phyloP scores from a whole-genome alignment of 2,113 vertebrate species.

The Nerophis lumbriciformis region DNA sequence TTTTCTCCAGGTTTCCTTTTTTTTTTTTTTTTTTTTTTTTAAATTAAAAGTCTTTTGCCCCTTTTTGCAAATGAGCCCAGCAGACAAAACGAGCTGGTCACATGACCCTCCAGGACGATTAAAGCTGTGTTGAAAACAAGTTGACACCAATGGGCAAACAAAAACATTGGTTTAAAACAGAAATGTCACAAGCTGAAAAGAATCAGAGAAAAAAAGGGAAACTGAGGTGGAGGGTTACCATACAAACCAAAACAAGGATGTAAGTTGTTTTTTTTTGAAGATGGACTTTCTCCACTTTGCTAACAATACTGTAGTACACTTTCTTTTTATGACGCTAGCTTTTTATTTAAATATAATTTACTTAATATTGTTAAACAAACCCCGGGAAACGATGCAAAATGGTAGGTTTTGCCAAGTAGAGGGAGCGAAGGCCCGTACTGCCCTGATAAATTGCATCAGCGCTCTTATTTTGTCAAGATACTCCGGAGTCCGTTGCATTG shows the following conservation, averaged over 20 bases:
- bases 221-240: conserved; percentile 81
- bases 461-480: conserved; percentile 85
- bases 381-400: conserved; percentile 67
- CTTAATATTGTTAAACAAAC: conserved; percentile 89
- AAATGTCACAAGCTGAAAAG: conserved; percentile 62
- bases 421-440: conserved; percentile 70
- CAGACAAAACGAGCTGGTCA: conserved; percentile 60
- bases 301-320: conserved; percentile 99
- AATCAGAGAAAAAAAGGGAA: conserved; percentile 41
- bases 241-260: conserved; percentile 80
- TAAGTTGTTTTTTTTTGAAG: conserved; percentile 54
- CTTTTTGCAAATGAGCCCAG: conserved; percentile 77
- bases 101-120: conserved; percentile 80
- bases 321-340: conserved; percentile 82
- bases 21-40: conserved; percentile 64
- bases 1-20: conserved; percentile 39
- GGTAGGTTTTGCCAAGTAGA: conserved; percentile 84
- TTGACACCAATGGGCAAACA: conserved; percentile 74
- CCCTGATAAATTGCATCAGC: conserved; percentile 85
- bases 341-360: conserved; percentile 99
- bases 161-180: conserved; percentile 49
- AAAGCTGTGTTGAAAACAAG: conserved; percentile 83
- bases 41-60: conserved; percentile 63
- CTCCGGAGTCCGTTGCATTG: conserved; percentile 87
- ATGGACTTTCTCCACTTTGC: conserved; percentile 75